These are phyloP conservation scores for Lasioglossum calceatum DNA, from an alignment of 2,888 invertebrate species.

Conservation along the genomic window DNA sequence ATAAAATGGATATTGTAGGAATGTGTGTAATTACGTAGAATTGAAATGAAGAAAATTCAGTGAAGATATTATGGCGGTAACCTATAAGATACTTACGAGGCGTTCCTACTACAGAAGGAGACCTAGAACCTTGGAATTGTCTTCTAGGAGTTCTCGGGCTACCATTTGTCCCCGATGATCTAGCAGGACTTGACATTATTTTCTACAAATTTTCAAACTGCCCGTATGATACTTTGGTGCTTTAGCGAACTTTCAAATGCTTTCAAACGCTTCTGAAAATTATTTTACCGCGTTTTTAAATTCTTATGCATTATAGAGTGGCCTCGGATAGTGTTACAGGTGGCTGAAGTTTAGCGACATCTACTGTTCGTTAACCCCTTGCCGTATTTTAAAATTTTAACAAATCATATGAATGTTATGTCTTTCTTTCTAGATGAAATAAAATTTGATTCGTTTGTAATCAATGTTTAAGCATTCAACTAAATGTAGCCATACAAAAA, in stretches of 20 bases:
- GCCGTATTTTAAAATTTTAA: too few relatives aligned
- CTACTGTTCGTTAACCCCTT: not conserved
- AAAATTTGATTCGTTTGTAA: too few relatives aligned
- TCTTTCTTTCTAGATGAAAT: too few relatives aligned
- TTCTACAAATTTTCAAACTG: not conserved
- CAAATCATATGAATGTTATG: too few relatives aligned
- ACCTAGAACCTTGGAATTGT: conserved; percentile 29
- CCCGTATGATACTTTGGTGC: too few relatives aligned
- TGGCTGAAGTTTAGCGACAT: not conserved
- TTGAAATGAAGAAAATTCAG: not conserved
- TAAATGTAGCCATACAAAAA: too few relatives aligned
- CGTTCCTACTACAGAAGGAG: conserved; percentile 36
- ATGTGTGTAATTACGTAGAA: not conserved
- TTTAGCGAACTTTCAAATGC: not conserved
- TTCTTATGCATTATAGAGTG: not conserved
- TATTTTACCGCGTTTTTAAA: conserved; percentile 41
- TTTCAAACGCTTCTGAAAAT: not conserved
- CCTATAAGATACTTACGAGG: conserved; percentile 38
- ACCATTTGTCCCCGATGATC: conserved; percentile 73
- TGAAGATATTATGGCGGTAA: conserved; percentile 23
- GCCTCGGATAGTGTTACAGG: not conserved
- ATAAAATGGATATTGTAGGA: not conserved
- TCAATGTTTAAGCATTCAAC: too few relatives aligned
- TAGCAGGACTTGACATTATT: conserved; percentile 80
- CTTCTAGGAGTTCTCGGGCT: conserved; percentile 61